A percentile compares a stretch with the other conserved stretches of the same genome.
These are phyloP conservation scores for Jordanella pulchra DNA, from an alignment of 2,797 vertebrate genomes.

Conservation along the genomic window DNA sequence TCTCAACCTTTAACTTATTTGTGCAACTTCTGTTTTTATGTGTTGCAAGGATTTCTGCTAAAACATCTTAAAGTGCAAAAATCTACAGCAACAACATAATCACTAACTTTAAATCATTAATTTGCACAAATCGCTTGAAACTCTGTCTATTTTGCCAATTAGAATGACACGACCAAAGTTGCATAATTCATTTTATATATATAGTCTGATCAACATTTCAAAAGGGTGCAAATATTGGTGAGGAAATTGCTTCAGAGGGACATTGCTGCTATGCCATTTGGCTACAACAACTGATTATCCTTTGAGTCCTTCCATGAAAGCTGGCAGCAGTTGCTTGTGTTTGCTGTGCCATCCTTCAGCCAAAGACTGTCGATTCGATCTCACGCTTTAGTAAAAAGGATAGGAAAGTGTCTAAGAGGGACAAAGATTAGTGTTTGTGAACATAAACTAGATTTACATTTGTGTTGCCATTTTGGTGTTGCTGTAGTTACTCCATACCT, in stretches of 20 bases:
- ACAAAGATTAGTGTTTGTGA: slow-evolving; percentile 46
- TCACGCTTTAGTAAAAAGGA: slow-evolving; percentile 75
- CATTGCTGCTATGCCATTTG: slow-evolving; percentile 70
- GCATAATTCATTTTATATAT: not conserved
- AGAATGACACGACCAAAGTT: not conserved
- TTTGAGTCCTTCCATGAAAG: slow-evolving; percentile 63
- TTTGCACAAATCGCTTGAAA: not conserved
- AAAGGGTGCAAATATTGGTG: slow-evolving; percentile 62
- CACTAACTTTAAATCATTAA: slow-evolving; percentile 13
- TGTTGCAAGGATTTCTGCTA: slow-evolving; percentile 25
- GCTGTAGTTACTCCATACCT: not conserved
- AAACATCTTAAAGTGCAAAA: not conserved
- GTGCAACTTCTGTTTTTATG: slow-evolving; percentile 39
- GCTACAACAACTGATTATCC: slow-evolving; percentile 62
- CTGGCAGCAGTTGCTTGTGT: slow-evolving; percentile 67
- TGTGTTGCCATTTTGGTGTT: slow-evolving; percentile 12
- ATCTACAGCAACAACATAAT: not conserved
- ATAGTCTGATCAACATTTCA: slow-evolving; percentile 19
- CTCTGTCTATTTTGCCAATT: not conserved
- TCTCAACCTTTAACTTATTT: slow-evolving; percentile 49
- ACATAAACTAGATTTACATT: slow-evolving; percentile 5
- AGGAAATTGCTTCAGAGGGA: slow-evolving; percentile 67
- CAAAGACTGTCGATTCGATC: slow-evolving; percentile 77
- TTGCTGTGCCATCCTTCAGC: slow-evolving; percentile 66
- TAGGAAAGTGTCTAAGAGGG: slow-evolving; percentile 64